These are phyloP conservation scores for Promerops cafer DNA, from an alignment of 2,113 vertebrate species.

Conservation along the genomic window DNA sequence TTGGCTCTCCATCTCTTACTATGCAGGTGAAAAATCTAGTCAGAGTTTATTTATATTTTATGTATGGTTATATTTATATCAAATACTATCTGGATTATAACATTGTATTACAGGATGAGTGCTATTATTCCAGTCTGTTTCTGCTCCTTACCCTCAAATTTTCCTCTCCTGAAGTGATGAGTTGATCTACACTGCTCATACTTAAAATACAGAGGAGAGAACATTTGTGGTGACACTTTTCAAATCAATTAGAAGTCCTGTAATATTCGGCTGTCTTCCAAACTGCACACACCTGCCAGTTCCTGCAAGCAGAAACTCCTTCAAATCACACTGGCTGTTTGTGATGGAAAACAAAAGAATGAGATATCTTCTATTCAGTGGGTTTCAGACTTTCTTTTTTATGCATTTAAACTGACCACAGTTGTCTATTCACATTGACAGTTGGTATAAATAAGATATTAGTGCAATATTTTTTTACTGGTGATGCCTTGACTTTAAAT, in stretches of 20 bases:
- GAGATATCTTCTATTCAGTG: not conserved
- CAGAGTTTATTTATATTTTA: not conserved
- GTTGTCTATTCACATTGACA: not conserved
- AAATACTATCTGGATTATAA: not conserved
- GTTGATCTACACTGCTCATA: not conserved
- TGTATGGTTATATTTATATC: not conserved
- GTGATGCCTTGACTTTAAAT: not conserved
- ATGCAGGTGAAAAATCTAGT: not conserved
- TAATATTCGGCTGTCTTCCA: not conserved
- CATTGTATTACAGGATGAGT: not conserved
- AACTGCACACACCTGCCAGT: not conserved
- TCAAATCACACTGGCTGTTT: not conserved
- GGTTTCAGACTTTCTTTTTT: not conserved
- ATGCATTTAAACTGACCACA: not conserved
- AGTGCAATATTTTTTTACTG: not conserved
- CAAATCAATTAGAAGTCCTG: not conserved
- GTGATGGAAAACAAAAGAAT: not conserved
- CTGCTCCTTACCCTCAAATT: not conserved
- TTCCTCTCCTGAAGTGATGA: not conserved
- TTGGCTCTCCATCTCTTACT: not conserved
- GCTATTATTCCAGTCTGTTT: not conserved
- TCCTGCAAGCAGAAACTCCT: not conserved
- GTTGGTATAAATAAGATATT: not conserved
- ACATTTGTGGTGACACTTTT: not conserved
- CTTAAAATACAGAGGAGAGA: not conserved